phyloP scores from a whole-genome alignment of 2,888 invertebrate species.

The Trachelus stipa region DNA sequence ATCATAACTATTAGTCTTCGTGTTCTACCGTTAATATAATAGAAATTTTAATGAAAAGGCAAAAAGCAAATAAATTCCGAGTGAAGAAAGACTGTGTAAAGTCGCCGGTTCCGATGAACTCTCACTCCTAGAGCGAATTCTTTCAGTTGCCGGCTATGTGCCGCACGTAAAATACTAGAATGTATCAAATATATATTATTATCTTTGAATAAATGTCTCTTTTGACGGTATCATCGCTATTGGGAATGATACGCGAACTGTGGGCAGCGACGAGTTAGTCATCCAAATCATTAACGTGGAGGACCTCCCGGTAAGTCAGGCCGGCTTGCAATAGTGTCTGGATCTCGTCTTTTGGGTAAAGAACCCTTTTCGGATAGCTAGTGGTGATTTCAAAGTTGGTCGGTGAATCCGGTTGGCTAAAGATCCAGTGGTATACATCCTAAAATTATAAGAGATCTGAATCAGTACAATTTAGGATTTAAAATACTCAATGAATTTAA shows the following conservation, averaged over 20 bases:
- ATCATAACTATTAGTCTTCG: not conserved
- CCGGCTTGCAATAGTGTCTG: conserved; percentile 81
- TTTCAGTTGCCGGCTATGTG: conserved; percentile 25
- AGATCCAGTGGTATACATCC: conserved; percentile 95
- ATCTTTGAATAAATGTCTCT: conserved; percentile 44
- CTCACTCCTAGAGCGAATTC: conserved; percentile 17
- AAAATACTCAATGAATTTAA: not conserved
- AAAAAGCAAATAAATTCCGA: conserved; percentile 25
- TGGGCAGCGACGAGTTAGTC: conserved; percentile 66
- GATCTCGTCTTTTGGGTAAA: conserved; percentile 71
- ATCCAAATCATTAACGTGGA: conserved; percentile 95
- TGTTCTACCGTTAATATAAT: conserved; percentile 2
- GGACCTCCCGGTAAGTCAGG: conserved; percentile 88
- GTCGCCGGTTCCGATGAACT: conserved; percentile 3
- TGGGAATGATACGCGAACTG: not conserved
- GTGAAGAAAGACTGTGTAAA: conserved; percentile 14
- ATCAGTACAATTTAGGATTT: conserved; percentile 10
- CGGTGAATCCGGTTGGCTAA: conserved; percentile 94
- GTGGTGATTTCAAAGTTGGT: conserved; percentile 95
- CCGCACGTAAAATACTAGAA: conserved; percentile 51
- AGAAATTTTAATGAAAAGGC: conserved; percentile 17
- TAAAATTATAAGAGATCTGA: conserved; percentile 66
- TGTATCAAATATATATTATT: conserved; percentile 55
- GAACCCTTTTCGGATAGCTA: conserved; percentile 90
- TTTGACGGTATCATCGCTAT: conserved; percentile 35